phyloP scores from a whole-genome alignment of 2,888 invertebrate genomes.

The Morinoia aosen region DNA sequence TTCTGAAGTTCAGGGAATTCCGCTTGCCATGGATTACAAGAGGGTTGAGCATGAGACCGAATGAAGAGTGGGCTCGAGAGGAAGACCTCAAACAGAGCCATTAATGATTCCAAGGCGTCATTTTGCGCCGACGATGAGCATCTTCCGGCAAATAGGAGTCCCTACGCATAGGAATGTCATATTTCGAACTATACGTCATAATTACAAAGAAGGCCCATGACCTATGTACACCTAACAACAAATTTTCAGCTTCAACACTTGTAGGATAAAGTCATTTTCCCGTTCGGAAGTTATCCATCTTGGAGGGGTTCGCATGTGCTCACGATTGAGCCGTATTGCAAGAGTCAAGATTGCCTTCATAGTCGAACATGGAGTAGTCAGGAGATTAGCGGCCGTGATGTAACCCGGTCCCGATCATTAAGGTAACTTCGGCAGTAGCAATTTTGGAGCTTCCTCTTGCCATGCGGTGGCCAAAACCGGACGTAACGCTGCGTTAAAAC shows the following conservation, averaged over 20 bases:
- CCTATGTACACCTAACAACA: slow-evolving; percentile 7
- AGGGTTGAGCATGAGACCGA: background rate
- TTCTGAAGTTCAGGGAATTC: background rate
- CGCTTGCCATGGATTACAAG: background rate
- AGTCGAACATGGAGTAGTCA: slow-evolving; percentile 14
- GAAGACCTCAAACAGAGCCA: slow-evolving; percentile 10
- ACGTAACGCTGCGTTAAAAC: slow-evolving; percentile 50
- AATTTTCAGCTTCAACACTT: slow-evolving; percentile 51
- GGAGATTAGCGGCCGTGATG: slow-evolving; percentile 43
- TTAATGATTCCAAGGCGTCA: background rate
- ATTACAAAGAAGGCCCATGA: slow-evolving; percentile 33
- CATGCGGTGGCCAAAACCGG: slow-evolving; percentile 52
- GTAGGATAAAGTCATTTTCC: slow-evolving; percentile 41
- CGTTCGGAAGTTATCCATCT: slow-evolving; percentile 47
- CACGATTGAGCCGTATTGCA: slow-evolving; percentile 48
- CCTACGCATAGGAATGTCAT: slow-evolving; percentile 47
- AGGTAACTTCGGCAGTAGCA: slow-evolving; percentile 40
- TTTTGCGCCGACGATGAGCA: slow-evolving; percentile 21
- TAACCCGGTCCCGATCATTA: slow-evolving; percentile 19
- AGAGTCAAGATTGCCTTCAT: background rate
- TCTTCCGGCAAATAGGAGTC: background rate
- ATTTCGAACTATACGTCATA: slow-evolving; percentile 43
- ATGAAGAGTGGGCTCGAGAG: background rate
- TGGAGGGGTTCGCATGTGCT: slow-evolving; percentile 38
- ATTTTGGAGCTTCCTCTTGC: slow-evolving; percentile 42